These are phyloP conservation scores for Miniopterus natalensis DNA, from an alignment of 2,113 vertebrate genomes.

Conservation along the genomic window DNA sequence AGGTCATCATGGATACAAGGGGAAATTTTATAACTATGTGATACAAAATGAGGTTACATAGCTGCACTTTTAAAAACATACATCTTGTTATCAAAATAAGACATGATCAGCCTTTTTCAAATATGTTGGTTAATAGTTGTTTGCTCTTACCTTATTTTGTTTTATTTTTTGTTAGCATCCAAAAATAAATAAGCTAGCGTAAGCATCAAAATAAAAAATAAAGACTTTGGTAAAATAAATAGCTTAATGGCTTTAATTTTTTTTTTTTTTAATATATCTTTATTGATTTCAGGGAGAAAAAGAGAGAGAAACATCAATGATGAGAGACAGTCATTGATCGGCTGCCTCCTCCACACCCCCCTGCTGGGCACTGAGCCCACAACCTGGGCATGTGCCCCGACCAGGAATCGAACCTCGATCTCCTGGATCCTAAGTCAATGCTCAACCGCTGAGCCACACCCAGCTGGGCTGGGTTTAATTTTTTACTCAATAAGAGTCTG, in stretches of 20 bases:
- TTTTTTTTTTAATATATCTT: neutral
- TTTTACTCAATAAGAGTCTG: neutral
- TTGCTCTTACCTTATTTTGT: neutral
- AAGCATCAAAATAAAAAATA: neutral
- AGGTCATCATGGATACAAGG: neutral
- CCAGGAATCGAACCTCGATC: no score
- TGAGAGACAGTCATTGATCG: no score
- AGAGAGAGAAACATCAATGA: no score
- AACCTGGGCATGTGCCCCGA: no score
- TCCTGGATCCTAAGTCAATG: no score
- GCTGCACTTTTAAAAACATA: neutral
- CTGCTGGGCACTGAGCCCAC: no score
- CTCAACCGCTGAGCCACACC: no score
- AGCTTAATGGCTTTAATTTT: neutral
- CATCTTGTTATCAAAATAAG: constrained; percentile 14
- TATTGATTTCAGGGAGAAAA: no score
- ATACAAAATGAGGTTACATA: neutral
- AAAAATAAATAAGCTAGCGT: neutral
- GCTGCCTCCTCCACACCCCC: no score
- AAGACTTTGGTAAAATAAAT: neutral
- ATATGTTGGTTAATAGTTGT: neutral
- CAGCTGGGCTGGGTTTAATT: neutral
- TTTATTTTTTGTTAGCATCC: neutral
- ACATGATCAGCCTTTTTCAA: neutral
- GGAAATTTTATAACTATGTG: neutral